Conservation (phyloP, 2,113 vertebrate species). For the Octodon degus region DNA sequence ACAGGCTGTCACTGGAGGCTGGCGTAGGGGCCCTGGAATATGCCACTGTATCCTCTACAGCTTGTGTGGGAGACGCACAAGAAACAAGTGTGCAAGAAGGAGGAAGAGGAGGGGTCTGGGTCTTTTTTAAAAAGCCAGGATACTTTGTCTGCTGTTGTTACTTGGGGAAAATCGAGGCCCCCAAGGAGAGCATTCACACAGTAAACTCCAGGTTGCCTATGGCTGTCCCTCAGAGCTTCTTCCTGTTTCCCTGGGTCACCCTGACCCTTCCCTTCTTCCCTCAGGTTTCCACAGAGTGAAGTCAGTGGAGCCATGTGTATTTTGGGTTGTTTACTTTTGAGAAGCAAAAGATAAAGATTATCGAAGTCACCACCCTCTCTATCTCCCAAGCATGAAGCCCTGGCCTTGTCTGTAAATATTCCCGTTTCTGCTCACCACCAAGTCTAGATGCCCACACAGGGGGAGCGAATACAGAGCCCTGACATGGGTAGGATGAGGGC, state of each 20-base stretch:
- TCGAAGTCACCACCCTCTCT: neutral
- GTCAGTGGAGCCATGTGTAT: neutral
- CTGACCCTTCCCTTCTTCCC: neutral
- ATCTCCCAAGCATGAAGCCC: neutral
- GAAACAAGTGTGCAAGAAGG: neutral
- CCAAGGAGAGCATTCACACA: neutral
- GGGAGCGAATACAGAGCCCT: neutral
- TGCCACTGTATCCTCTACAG: no score
- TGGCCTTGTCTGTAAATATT: neutral
- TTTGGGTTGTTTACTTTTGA: neutral
- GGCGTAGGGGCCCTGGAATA: neutral
- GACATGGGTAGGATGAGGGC: neutral
- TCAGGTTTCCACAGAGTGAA: neutral
- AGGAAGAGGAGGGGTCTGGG: neutral
- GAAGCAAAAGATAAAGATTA: conserved; percentile 12
- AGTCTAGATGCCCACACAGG: neutral
- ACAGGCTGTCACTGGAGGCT: neutral
- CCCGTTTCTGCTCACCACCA: neutral
- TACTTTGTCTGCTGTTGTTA: neutral
- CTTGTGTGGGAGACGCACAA: neutral
- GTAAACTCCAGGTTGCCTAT: neutral
- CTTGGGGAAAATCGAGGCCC: neutral
- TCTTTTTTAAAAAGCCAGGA: neutral
- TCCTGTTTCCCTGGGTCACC: neutral
- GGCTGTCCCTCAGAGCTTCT: neutral